These are phyloP conservation scores for Heliothis subflexa DNA, from an alignment of 1,140 invertebrate genomes.

Conservation along the genomic window DNA sequence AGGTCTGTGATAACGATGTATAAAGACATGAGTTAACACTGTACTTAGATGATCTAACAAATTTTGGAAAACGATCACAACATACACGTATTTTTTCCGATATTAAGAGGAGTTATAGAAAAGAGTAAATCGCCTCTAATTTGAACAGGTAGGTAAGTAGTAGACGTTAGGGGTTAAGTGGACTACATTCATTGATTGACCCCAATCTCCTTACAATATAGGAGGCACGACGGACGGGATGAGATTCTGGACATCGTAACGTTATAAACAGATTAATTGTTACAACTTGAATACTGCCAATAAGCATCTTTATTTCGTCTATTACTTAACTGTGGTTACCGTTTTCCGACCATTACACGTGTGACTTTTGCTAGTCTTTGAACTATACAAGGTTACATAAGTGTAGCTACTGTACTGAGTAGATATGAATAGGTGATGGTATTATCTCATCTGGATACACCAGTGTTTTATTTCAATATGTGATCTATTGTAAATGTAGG, in stretches of 20 bases:
- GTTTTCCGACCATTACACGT: too few species aligned
- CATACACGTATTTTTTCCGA: constrained; percentile 2
- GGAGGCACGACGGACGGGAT: constrained; percentile 46
- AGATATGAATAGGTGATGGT: too few species aligned
- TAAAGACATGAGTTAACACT: background rate
- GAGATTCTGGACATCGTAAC: constrained; percentile 39
- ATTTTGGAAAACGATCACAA: background rate
- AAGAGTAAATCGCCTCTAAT: constrained; percentile 30
- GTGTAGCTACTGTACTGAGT: too few species aligned
- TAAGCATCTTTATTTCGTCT: background rate
- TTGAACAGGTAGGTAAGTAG: constrained; percentile 30
- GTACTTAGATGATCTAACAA: background rate
- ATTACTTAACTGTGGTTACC: too few species aligned
- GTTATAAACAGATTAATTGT: constrained; percentile 29
- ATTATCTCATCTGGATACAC: too few species aligned
- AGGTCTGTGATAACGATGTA: background rate
- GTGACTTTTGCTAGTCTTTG: too few species aligned
- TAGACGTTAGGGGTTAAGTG: constrained; percentile 47
- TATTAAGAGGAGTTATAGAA: background rate
- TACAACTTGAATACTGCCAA: constrained; percentile 2
- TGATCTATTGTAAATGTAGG: too few species aligned
- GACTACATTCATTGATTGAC: constrained; percentile 72
- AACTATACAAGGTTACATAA: too few species aligned
- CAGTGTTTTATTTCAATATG: too few species aligned
- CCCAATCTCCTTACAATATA: constrained; percentile 78